Conservation (phyloP, 2,113 vertebrate species). For the Spheniscus mendiculus region DNA sequence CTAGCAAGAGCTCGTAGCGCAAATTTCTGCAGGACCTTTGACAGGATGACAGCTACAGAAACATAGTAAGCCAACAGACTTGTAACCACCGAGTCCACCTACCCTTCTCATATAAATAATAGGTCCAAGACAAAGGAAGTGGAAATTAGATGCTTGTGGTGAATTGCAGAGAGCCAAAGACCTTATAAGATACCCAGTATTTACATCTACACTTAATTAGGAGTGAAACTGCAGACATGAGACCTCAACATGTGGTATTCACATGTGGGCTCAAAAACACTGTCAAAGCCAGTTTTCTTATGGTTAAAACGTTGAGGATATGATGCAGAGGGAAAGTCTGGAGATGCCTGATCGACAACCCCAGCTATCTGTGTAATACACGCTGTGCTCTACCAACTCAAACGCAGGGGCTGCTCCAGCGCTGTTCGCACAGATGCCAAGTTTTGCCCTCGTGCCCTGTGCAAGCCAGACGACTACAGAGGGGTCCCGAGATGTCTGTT, state of each 20-base stretch:
- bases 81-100: slow-evolving; percentile 22
- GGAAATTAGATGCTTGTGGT: slow-evolving; percentile 59
- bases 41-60: slow-evolving; percentile 27
- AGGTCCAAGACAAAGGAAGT: slow-evolving; percentile 49
- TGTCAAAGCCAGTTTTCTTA: slow-evolving; percentile 20
- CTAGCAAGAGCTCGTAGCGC: background rate
- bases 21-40: slow-evolving; percentile 24
- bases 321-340: background rate
- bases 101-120: slow-evolving; percentile 5
- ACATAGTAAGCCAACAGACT: slow-evolving; percentile 20
- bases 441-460: background rate
- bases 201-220: slow-evolving; percentile 63
- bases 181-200: slow-evolving; percentile 44
- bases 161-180: slow-evolving; percentile 51
- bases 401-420: background rate
- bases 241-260: slow-evolving; percentile 68
- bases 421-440: background rate
- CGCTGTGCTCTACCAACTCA: background rate
- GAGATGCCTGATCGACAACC: background rate
- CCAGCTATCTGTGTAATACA: background rate
- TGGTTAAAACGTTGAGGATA: background rate
- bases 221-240: slow-evolving; percentile 65
- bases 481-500: background rate
- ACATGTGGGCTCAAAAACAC: slow-evolving; percentile 55
- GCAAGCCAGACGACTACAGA: background rate